Evolutionary conservation across 64 coral and sea anemone genomes (phyloP), one percentile per base, ranked within the genome.

Genomic region (Cladopsammia gracilis): DNA sequence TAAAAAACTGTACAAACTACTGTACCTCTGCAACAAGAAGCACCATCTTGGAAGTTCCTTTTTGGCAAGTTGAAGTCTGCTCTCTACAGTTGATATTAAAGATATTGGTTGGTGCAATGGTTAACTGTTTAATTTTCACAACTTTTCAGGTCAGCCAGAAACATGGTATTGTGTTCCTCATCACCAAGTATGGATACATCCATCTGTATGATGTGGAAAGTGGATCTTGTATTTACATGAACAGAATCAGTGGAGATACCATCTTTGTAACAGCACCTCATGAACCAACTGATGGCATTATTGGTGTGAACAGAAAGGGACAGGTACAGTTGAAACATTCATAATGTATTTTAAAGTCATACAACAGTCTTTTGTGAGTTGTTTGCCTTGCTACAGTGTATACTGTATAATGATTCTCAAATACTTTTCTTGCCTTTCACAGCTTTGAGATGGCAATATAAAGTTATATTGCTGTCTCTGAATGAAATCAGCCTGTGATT

Each of bases 211-310:
- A 99, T 73, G 83, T 99, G 44, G 98, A 99, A 65, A 96, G 94
- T 62, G 95, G 98, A 4, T 96, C 98, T 10, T 99, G 98, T n/a
- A 99, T 99, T 71, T 99, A 99, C 57, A 99, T 99, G 98, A 99
- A 99, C 94, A 88, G 98, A 12, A 99, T 99, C 88, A 99, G 98
- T 94, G 98, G 98, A 72, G 98, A 99, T 81, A 99, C 98, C 10
- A 99, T 99, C 61, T 99, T 99, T 92, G 98, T 99, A 12, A 99
- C 98, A 46, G 98, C 98, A 24, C 91, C 98, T n/a, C 92, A 99
- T 94, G 98, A 96, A n/a, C 91, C 94, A 54, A 99, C 94, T 23
- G 93, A 92, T 85, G 98, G 98, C 44, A 99, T 99, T 74, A 99
- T 99, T 96, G 98, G 98, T 70, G 98, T 99, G 19, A 99, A 99